Evolutionary conservation across 2,888 invertebrate genomes (phyloP).

Genomic region (Ectemnius lituratus): DNA sequence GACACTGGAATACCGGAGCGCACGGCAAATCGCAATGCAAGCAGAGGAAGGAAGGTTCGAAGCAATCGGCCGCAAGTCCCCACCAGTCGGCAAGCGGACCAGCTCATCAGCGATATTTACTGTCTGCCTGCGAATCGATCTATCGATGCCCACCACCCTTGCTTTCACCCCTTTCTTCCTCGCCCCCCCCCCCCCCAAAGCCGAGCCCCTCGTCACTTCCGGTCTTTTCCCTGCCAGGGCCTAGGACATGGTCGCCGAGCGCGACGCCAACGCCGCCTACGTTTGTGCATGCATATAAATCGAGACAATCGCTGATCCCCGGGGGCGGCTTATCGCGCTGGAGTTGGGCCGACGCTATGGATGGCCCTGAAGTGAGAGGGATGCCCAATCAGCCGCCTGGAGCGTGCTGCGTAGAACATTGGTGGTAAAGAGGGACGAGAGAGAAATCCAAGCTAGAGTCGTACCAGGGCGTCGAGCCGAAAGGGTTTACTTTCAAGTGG

Average conservation of each 20-base stretch:
- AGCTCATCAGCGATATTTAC: slow-evolving; percentile 73
- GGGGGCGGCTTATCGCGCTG: slow-evolving; percentile 71
- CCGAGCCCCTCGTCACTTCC: neutral
- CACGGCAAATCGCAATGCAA: slow-evolving; percentile 65
- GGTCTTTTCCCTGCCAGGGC: slow-evolving; percentile 20
- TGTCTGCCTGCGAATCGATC: slow-evolving; percentile 67
- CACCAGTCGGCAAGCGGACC: slow-evolving; percentile 53
- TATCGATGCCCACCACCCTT: slow-evolving; percentile 57
- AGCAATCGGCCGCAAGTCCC: slow-evolving; percentile 42
- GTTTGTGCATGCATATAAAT: slow-evolving; percentile 66
- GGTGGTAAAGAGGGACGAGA: slow-evolving; percentile 47
- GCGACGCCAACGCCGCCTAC: slow-evolving; percentile 46
- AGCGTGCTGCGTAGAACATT: slow-evolving; percentile 31
- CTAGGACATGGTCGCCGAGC: neutral
- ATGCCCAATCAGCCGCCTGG: no score
- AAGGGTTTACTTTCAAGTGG: slow-evolving; percentile 63
- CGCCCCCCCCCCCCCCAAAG: slow-evolving; percentile 7
- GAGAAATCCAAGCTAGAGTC: slow-evolving; percentile 27
- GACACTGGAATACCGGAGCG: slow-evolving; percentile 47
- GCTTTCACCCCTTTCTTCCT: slow-evolving; percentile 27
- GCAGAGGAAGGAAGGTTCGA: slow-evolving; percentile 41
- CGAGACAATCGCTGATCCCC: slow-evolving; percentile 73
- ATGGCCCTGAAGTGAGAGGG: slow-evolving; percentile 28
- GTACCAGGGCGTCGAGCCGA: slow-evolving; percentile 9
- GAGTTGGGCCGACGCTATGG: slow-evolving; percentile 5